These are phyloP conservation scores for Neoscelio sp. DNA, from an alignment of 2,888 invertebrate genomes.

Conservation along the genomic window DNA sequence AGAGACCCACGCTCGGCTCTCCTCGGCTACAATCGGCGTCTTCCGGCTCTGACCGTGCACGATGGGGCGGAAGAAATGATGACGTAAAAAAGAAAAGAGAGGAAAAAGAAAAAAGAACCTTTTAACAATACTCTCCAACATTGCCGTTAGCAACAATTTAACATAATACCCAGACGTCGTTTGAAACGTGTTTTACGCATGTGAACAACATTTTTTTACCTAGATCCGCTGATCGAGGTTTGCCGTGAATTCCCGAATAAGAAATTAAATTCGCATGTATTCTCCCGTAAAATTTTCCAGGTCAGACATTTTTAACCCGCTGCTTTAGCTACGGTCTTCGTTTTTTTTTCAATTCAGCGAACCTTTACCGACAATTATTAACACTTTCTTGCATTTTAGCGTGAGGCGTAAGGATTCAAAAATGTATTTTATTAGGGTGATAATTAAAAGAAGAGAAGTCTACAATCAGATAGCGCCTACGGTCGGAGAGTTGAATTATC, in stretches of 20 bases:
- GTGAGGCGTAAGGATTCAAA: not conserved
- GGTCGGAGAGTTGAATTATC: too few species aligned
- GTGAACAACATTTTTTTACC: constrained; percentile 1
- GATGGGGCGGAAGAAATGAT: constrained; percentile 56
- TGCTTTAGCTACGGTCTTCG: not conserved
- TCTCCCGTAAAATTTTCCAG: not conserved
- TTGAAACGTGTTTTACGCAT: constrained; percentile 6
- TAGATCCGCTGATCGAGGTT: constrained; percentile 5
- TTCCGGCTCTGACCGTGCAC: constrained; percentile 43
- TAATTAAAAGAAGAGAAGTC: not conserved
- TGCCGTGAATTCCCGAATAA: constrained; percentile 4
- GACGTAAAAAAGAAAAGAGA: constrained; percentile 36
- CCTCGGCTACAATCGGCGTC: constrained; percentile 66
- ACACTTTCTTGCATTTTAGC: not conserved
- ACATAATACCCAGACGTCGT: not conserved
- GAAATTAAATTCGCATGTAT: constrained; percentile 1
- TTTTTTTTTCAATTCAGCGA: constrained; percentile 4
- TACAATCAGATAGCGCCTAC: too few species aligned
- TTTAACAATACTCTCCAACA: constrained; percentile 44
- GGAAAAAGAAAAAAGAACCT: constrained; percentile 1
- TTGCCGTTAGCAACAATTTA: constrained; percentile 40
- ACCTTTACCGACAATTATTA: constrained; percentile 3
- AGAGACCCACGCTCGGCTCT: constrained; percentile 68
- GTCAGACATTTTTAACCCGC: constrained; percentile 1
- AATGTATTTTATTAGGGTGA: constrained; percentile 2